These are phyloP conservation scores for Pantala flavescens DNA, from an alignment of 1,140 invertebrate genomes.

Conservation along the genomic window DNA sequence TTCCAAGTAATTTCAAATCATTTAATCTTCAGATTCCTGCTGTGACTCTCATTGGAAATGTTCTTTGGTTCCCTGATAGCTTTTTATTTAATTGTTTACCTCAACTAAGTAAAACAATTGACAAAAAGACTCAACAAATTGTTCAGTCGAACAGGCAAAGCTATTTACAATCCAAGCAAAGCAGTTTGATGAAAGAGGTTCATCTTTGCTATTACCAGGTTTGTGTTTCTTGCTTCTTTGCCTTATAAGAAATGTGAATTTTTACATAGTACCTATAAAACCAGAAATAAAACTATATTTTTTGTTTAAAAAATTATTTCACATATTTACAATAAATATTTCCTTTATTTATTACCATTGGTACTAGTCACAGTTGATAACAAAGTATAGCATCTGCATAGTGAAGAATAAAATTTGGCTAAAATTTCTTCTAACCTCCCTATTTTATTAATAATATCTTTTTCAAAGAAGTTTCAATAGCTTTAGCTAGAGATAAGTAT, in stretches of 20 bases:
- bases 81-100: conserved; percentile 56
- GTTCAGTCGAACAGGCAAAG: conserved; percentile 41
- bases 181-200: conserved; percentile 47
- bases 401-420: too few relatives aligned
- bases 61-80: conserved; percentile 68
- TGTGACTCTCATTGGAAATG: conserved; percentile 59
- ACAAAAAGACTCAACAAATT: conserved; percentile 47
- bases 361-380: too few relatives aligned
- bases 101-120: conserved; percentile 43
- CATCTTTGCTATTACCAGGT: conserved; percentile 40
- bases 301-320: background rate
- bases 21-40: conserved; percentile 47
- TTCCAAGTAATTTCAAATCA: background rate
- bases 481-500: too few relatives aligned
- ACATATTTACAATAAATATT: too few relatives aligned
- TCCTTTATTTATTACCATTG: too few relatives aligned
- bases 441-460: too few relatives aligned
- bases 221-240: conserved; percentile 11
- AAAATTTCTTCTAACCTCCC: too few relatives aligned
- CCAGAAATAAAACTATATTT: too few relatives aligned
- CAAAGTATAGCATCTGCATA: too few relatives aligned
- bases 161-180: conserved; percentile 46
- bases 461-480: too few relatives aligned
- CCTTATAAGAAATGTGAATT: too few relatives aligned
- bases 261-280: too few relatives aligned